phyloP scores from a whole-genome alignment of 1,140 invertebrate genomes.

The Drosophila sp. region DNA sequence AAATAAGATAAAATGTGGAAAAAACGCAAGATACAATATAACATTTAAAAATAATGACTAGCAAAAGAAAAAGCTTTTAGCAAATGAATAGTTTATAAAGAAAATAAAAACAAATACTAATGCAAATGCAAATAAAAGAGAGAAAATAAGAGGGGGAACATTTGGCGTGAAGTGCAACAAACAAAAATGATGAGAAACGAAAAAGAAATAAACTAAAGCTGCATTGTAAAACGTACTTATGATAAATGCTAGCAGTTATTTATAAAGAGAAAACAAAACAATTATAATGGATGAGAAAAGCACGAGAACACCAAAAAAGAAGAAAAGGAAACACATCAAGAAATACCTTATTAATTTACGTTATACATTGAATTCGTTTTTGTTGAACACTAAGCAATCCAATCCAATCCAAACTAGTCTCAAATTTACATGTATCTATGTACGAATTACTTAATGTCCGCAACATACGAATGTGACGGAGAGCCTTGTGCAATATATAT shows the following conservation, averaged over 20 bases:
- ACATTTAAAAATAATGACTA: constrained; percentile 39
- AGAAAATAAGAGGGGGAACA: constrained; percentile 10
- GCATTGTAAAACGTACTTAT: constrained; percentile 79
- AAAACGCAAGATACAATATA: constrained; percentile 22
- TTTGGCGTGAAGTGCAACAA: constrained; percentile 19
- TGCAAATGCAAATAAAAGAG: constrained; percentile 5
- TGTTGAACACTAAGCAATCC: constrained; percentile 5
- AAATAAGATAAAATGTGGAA: constrained; percentile 23
- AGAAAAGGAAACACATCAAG: constrained; percentile 11
- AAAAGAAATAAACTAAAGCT: constrained; percentile 57
- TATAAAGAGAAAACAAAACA: constrained; percentile 24
- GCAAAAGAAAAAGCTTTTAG: constrained; percentile 61
- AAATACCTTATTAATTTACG: constrained; percentile 12
- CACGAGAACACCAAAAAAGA: constrained; percentile 36
- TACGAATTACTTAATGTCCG: constrained; percentile 55
- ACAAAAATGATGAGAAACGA: constrained; percentile 22
- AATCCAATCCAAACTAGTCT: constrained; percentile 66
- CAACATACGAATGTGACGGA: background rate
- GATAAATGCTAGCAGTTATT: constrained; percentile 74
- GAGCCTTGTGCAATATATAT: constrained; percentile 31
- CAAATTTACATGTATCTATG: constrained; percentile 44
- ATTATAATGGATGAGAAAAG: constrained; percentile 33
- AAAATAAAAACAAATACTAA: constrained; percentile 25
- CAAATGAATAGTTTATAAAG: constrained; percentile 53
- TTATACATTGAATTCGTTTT: constrained; percentile 21